Percentiles rank a stretch among this genome's conserved stretches.
Evolutionary conservation across 30 jellyfish, hydroid and myxozoan species (phyloP).

Genomic region (Rhopilema esculentum): DNA sequence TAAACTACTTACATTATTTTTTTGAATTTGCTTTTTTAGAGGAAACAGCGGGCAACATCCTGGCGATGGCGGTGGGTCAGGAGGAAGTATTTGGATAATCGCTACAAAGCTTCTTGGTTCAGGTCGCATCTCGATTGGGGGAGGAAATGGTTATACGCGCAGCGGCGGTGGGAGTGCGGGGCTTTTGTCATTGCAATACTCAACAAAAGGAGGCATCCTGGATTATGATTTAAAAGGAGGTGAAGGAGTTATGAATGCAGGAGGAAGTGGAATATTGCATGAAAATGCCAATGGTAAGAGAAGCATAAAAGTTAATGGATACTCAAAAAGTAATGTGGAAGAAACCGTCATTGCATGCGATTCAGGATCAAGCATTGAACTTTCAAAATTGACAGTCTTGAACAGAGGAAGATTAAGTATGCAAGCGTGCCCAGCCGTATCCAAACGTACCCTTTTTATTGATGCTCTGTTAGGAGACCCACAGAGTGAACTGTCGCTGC

Average conservation of each 20-base stretch:
- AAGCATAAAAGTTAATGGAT: constrained; percentile 36
- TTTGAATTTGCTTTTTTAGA: constrained; percentile 5
- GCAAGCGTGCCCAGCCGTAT: constrained; percentile 28
- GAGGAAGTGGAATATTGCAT: constrained; percentile 57
- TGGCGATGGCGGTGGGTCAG: constrained; percentile 81
- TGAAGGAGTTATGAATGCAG: constrained; percentile 1
- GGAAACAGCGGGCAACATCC: constrained; percentile 71
- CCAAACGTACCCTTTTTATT: constrained; percentile 24
- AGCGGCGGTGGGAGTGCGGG: constrained; percentile 80
- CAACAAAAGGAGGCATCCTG: constrained; percentile 10
- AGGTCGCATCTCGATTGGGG: constrained; percentile 53
- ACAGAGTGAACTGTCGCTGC: constrained; percentile 21
- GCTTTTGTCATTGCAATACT: constrained; percentile 28
- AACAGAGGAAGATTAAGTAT: constrained; percentile 27
- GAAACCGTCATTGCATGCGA: constrained; percentile 57
- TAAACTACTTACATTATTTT: neutral
- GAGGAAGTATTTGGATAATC: constrained; percentile 63
- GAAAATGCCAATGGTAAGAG: constrained; percentile 1
- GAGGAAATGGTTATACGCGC: constrained; percentile 68
- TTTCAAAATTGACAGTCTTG: constrained; percentile 1
- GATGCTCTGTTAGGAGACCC: constrained; percentile 49
- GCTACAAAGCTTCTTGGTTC: constrained; percentile 40
- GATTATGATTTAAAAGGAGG: constrained; percentile 51
- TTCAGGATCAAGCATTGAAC: constrained; percentile 60
- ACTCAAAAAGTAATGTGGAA: constrained; percentile 5